Evolutionary conservation across 1,140 invertebrate genomes (phyloP).

Genomic region (Zaprionus vittiger): DNA sequence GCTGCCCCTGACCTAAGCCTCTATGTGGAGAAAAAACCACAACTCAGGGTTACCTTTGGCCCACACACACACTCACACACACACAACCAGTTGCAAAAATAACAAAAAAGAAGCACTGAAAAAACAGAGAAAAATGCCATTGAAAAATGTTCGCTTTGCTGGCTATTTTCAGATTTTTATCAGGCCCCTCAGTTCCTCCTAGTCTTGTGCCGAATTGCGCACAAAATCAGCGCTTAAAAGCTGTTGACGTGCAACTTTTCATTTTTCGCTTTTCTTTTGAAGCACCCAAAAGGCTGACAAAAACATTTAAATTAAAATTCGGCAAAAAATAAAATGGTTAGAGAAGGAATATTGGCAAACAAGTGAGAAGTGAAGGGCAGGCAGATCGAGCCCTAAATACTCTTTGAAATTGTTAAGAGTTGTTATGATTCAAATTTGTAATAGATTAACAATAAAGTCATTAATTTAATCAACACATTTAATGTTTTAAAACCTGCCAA

Average conservation of each 20-base stretch:
- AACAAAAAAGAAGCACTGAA: slow-evolving; percentile 16
- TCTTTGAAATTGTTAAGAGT: slow-evolving; percentile 1
- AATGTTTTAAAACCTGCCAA: neutral
- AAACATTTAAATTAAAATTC: slow-evolving; percentile 82
- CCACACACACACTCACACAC: slow-evolving; percentile 35
- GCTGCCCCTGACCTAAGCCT: slow-evolving; percentile 13
- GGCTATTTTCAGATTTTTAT: slow-evolving; percentile 77
- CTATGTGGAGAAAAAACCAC: slow-evolving; percentile 49
- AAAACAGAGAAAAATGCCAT: slow-evolving; percentile 53
- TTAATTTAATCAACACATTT: neutral
- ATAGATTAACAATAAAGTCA: neutral
- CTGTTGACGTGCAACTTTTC: slow-evolving; percentile 50
- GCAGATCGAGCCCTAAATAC: slow-evolving; percentile 1
- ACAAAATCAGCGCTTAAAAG: slow-evolving; percentile 76
- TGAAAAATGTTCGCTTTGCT: slow-evolving; percentile 74
- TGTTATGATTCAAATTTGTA: neutral
- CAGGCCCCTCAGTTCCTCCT: slow-evolving; percentile 38
- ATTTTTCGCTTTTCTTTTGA: slow-evolving; percentile 31
- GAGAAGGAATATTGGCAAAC: slow-evolving; percentile 18
- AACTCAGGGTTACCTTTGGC: slow-evolving; percentile 70
- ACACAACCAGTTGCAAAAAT: neutral
- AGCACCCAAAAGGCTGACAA: slow-evolving; percentile 67
- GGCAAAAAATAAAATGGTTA: slow-evolving; percentile 38
- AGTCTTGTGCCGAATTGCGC: slow-evolving; percentile 23
- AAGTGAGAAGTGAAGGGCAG: neutral